These are phyloP conservation scores for Daubentonia madagascariensis DNA, from an alignment of 2,113 vertebrate genomes.

Conservation along the genomic window DNA sequence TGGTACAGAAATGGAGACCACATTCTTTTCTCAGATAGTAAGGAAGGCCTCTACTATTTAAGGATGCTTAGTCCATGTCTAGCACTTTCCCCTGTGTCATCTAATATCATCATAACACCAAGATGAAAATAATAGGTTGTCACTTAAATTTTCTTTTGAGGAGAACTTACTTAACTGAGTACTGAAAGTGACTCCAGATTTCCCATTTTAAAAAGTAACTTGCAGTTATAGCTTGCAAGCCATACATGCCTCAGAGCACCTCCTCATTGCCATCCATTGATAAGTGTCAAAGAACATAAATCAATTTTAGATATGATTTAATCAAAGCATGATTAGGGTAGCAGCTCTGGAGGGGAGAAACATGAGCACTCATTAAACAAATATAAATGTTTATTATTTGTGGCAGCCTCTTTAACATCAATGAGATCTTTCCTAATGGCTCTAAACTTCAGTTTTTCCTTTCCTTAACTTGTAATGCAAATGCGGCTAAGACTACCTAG, in stretches of 20 bases:
- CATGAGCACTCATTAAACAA: neutral
- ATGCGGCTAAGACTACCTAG: neutral
- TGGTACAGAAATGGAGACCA: neutral
- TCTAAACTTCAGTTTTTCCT: neutral
- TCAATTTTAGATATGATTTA: neutral
- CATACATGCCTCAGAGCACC: neutral
- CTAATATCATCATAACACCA: neutral
- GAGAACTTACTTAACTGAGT: neutral
- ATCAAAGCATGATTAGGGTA: neutral
- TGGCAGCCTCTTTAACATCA: neutral
- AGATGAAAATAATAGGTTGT: neutral
- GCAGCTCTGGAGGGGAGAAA: neutral
- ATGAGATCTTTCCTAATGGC: neutral
- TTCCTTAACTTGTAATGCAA: neutral
- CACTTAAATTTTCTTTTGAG: conserved; percentile 14
- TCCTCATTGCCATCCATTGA: neutral
- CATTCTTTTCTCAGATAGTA: conserved; percentile 49
- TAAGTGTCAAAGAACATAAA: neutral
- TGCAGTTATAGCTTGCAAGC: neutral
- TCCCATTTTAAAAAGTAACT: neutral
- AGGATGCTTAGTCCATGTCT: neutral
- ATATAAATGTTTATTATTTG: neutral
- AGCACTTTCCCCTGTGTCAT: neutral
- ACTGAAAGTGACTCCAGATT: neutral
- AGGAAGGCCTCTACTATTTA: conserved; percentile 49